A percentile compares a stretch with the other conserved stretches of the same genome.
These are phyloP conservation scores for Syngnathoides biaculeatus DNA, from an alignment of 2,113 vertebrate species.

Conservation along the genomic window DNA sequence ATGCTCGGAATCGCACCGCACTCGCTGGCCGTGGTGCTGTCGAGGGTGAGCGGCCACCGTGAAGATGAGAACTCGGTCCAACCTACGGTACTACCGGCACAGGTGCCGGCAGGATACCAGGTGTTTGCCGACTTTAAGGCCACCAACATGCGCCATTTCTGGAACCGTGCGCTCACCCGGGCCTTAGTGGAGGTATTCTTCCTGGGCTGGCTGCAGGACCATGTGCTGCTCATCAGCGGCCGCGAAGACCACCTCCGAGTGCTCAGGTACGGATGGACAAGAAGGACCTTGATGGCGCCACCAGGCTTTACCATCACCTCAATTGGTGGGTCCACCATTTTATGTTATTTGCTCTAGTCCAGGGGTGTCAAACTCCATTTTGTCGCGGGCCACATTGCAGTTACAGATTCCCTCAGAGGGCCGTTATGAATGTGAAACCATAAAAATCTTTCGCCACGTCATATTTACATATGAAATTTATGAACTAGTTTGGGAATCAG, in stretches of 20 bases:
- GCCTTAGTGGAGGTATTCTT: slow-evolving; percentile 88
- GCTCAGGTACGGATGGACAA: slow-evolving; percentile 86
- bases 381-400: too few species aligned
- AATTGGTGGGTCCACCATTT: slow-evolving; percentile 75
- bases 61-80: slow-evolving; percentile 13
- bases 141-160: slow-evolving; percentile 92
- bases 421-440: too few species aligned
- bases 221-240: slow-evolving; percentile 88
- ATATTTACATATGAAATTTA: too few species aligned
- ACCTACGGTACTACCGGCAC: slow-evolving; percentile 50
- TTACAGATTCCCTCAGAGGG: too few species aligned
- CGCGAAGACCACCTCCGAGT: slow-evolving; percentile 87
- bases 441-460: too few species aligned
- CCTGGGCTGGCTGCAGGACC: slow-evolving; percentile 92
- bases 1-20: slow-evolving; percentile 84
- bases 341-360: not conserved
- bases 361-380: too few species aligned
- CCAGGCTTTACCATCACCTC: slow-evolving; percentile 85
- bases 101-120: slow-evolving; percentile 81
- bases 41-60: slow-evolving; percentile 44
- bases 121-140: slow-evolving; percentile 92
- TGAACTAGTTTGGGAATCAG: too few species aligned
- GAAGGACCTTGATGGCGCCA: slow-evolving; percentile 83
- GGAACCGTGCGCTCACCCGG: slow-evolving; percentile 86
- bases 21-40: slow-evolving; percentile 88